Percentiles rank a stretch among this genome's conserved stretches.
These are phyloP conservation scores for Bombycilla garrulus DNA, from an alignment of 2,113 vertebrate species.

Conservation along the genomic window DNA sequence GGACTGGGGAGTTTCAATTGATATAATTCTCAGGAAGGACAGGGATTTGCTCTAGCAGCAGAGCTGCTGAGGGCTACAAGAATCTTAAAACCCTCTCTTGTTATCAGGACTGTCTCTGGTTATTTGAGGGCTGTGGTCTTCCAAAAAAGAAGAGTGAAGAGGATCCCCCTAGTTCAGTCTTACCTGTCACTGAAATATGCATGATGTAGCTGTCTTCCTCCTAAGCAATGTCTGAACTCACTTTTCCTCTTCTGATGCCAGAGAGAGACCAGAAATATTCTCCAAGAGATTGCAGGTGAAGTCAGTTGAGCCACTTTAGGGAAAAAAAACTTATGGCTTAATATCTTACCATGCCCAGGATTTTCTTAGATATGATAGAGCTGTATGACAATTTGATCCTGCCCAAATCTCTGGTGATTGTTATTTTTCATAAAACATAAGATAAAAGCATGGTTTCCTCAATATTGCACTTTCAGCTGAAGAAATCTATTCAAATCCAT, in stretches of 20 bases:
- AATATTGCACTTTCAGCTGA: neutral
- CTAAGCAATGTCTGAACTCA: neutral
- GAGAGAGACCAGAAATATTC: neutral
- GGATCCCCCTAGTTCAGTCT: neutral
- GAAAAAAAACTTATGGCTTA: neutral
- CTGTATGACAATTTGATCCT: neutral
- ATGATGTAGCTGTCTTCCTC: neutral
- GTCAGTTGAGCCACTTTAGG: neutral
- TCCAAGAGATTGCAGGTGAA: neutral
- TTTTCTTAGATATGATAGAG: neutral
- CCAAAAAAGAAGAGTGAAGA: neutral
- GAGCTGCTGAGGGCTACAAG: neutral
- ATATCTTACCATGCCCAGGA: neutral
- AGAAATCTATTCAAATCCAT: neutral
- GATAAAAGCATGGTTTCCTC: neutral
- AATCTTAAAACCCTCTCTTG: neutral
- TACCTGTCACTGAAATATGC: neutral
- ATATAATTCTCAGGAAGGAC: neutral
- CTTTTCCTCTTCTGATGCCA: neutral
- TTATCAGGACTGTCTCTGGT: neutral
- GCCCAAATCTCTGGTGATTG: neutral
- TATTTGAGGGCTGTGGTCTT: neutral
- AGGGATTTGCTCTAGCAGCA: neutral
- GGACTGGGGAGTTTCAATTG: neutral
- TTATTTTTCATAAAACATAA: neutral